Conservation (phyloP, 2,888 invertebrate genomes). For the Abrostola tripartita region DNA sequence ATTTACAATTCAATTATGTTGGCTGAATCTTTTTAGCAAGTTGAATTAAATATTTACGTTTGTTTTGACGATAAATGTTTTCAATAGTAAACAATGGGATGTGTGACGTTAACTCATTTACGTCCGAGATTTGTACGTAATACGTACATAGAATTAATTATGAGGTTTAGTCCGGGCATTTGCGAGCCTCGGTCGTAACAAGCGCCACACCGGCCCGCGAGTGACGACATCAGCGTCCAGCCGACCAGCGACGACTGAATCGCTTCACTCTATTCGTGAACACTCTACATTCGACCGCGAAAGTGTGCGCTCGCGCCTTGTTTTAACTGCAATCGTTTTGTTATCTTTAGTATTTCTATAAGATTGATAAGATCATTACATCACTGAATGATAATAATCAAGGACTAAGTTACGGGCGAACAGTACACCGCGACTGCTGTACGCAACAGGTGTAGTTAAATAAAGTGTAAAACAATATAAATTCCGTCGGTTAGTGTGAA, state of each 20-base stretch:
- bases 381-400: constrained; percentile 83
- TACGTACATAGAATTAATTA: constrained; percentile 81
- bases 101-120: constrained; percentile 68
- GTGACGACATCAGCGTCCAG: constrained; percentile 45
- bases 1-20: no score
- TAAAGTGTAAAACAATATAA: constrained; percentile 68
- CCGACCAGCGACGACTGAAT: constrained; percentile 60
- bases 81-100: constrained; percentile 46
- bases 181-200: constrained; percentile 36
- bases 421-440: constrained; percentile 65
- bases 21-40: no score
- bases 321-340: constrained; percentile 69
- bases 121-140: constrained; percentile 66
- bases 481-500: constrained; percentile 65
- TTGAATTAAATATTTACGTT: constrained; percentile 6
- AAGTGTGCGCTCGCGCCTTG: constrained; percentile 76
- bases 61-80: constrained; percentile 22
- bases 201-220: constrained; percentile 48
- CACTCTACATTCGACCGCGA: constrained; percentile 77
- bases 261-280: constrained; percentile 61
- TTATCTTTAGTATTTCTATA: constrained; percentile 79
- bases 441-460: constrained; percentile 59
- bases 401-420: constrained; percentile 72
- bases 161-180: constrained; percentile 53
- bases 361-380: constrained; percentile 86